These are phyloP conservation scores for Leptinotarsa lineolata DNA, from an alignment of 1,140 invertebrate species.

Conservation along the genomic window DNA sequence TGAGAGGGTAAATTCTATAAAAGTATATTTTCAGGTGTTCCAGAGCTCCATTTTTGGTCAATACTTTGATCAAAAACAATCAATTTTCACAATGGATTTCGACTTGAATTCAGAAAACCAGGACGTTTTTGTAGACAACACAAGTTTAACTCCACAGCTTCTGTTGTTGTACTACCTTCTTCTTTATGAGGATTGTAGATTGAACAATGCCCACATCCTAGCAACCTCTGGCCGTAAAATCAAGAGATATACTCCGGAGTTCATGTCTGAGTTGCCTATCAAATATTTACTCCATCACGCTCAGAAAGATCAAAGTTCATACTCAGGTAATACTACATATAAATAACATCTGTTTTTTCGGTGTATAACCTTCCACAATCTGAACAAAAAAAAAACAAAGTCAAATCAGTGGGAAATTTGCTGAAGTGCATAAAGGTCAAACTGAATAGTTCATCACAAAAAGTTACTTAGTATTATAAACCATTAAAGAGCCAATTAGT, in stretches of 20 bases:
- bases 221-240: conserved; percentile 73
- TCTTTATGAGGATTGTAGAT: conserved; percentile 88
- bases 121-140: conserved; percentile 65
- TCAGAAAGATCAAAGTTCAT: conserved; percentile 88
- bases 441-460: too few species aligned
- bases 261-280: conserved; percentile 89
- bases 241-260: conserved; percentile 85
- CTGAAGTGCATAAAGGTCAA: too few species aligned
- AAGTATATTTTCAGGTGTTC: conserved; percentile 63
- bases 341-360: too few species aligned
- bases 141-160: conserved; percentile 84
- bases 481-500: too few species aligned
- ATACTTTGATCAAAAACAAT: conserved; percentile 66
- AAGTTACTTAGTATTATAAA: too few species aligned
- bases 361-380: too few species aligned
- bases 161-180: conserved; percentile 91
- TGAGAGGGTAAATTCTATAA: too few species aligned
- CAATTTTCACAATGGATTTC: conserved; percentile 59
- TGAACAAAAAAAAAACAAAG: too few species aligned
- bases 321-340: conserved; percentile 63
- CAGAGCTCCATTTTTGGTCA: conserved; percentile 74
- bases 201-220: conserved; percentile 77
- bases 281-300: conserved; percentile 93
- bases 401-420: too few species aligned
- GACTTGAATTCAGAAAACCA: conserved; percentile 56